phyloP scores from a whole-genome alignment of 2,797 vertebrate genomes.

The Phaenicophaeus curvirostris region DNA sequence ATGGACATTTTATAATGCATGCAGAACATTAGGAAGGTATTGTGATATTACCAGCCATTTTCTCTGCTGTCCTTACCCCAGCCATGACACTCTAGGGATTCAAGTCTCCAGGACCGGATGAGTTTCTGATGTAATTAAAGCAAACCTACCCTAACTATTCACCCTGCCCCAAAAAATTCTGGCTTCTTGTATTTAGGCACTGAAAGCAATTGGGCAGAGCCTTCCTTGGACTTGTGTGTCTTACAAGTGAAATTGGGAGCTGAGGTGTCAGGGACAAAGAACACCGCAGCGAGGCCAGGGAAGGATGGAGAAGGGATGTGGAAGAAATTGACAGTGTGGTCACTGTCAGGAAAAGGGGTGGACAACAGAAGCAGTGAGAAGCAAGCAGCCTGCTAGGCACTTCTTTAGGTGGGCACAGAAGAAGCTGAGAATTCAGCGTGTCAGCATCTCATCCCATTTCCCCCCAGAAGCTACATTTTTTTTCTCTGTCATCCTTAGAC shows the following conservation, averaged over 20 bases:
- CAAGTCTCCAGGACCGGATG: not conserved
- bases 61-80: not conserved
- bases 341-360: not conserved
- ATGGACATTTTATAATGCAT: rapidly evolving
- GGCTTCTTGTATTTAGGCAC: not conserved
- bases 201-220: not conserved
- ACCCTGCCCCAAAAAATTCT: not conserved
- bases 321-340: not conserved
- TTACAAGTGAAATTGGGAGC: not conserved
- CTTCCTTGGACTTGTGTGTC: not conserved
- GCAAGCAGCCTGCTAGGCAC: not conserved
- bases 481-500: not conserved
- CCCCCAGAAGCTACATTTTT: not conserved
- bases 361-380: rapidly evolving
- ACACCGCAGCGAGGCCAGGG: not conserved
- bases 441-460: not conserved
- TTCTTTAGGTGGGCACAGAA: not conserved
- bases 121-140: not conserved
- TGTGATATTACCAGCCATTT: not conserved
- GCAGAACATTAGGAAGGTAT: not conserved
- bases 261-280: rapidly evolving
- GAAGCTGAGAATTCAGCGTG: not conserved
- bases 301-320: not conserved
- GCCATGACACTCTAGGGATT: not conserved
- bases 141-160: not conserved